These are phyloP conservation scores for Pantherophis guttatus DNA, from an alignment of 2,113 vertebrate species.

Conservation along the genomic window DNA sequence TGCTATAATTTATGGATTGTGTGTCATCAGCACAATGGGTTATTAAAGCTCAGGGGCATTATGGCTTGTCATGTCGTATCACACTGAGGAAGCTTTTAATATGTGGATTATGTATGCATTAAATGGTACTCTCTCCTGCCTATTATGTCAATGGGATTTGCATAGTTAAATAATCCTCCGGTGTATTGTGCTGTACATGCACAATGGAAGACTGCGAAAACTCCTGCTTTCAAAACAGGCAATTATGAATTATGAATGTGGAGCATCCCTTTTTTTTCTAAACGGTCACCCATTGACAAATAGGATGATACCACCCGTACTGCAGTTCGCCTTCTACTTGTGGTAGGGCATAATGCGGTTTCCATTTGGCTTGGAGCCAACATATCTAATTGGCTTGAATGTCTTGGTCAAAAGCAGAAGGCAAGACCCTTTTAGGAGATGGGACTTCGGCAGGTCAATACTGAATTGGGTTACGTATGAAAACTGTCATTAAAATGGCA, in stretches of 20 bases:
- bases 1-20: constrained; percentile 51
- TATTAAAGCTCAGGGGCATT: constrained; percentile 60
- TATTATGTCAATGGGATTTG: constrained; percentile 61
- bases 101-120: constrained; percentile 62
- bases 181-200: constrained; percentile 24
- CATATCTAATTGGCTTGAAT: background rate
- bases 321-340: background rate
- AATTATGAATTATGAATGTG: constrained; percentile 6
- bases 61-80: constrained; percentile 58
- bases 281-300: background rate
- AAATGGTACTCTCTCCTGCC: constrained; percentile 53
- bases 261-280: background rate
- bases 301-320: background rate
- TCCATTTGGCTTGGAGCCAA: background rate
- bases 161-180: constrained; percentile 61
- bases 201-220: constrained; percentile 19
- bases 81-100: constrained; percentile 61
- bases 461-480: background rate
- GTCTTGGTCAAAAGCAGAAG: no score
- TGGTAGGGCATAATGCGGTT: background rate
- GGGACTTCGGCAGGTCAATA: background rate
- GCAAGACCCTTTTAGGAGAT: background rate
- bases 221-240: background rate
- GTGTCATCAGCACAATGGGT: constrained; percentile 52
- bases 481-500: background rate